These are phyloP conservation scores for Protonemura montana DNA, from an alignment of 2,888 invertebrate genomes.

Conservation along the genomic window DNA sequence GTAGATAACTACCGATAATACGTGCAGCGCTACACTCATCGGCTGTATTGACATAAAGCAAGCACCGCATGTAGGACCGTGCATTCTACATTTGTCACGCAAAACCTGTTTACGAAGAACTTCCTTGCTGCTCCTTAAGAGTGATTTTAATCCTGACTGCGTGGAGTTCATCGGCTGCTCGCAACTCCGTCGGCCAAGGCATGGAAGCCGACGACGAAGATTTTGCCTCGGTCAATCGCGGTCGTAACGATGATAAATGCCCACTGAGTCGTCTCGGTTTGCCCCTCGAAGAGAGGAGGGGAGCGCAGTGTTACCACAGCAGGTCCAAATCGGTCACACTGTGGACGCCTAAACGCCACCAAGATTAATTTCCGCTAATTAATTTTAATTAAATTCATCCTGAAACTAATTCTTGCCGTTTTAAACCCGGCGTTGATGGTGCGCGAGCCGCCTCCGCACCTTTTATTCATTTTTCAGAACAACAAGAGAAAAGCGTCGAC, in stretches of 20 bases:
- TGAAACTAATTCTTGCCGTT: neutral
- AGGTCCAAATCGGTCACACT: too few relatives aligned
- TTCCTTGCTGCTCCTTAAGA: too few relatives aligned
- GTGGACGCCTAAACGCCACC: neutral
- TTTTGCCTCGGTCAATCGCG: neutral
- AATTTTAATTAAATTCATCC: constrained; percentile 12
- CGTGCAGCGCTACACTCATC: too few relatives aligned
- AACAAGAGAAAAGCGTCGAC: neutral
- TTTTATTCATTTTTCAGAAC: neutral
- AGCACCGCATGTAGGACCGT: too few relatives aligned
- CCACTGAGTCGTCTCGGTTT: neutral
- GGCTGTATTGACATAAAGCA: too few relatives aligned
- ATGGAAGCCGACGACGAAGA: neutral
- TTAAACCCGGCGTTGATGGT: neutral
- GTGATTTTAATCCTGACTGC: too few relatives aligned
- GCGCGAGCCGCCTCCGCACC: neutral
- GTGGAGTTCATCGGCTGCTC: too few relatives aligned
- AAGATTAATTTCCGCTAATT: constrained; percentile 12
- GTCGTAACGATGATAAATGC: neutral
- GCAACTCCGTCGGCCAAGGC: too few relatives aligned
- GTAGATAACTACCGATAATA: too few relatives aligned
- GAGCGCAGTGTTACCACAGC: neutral
- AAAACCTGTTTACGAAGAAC: too few relatives aligned
- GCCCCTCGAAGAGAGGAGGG: neutral
- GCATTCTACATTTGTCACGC: too few relatives aligned